Evolutionary conservation across 2,113 vertebrate species (phyloP), one percentile per base, ranked within the genome.

Genomic region (Mastomys natalensis): DNA sequence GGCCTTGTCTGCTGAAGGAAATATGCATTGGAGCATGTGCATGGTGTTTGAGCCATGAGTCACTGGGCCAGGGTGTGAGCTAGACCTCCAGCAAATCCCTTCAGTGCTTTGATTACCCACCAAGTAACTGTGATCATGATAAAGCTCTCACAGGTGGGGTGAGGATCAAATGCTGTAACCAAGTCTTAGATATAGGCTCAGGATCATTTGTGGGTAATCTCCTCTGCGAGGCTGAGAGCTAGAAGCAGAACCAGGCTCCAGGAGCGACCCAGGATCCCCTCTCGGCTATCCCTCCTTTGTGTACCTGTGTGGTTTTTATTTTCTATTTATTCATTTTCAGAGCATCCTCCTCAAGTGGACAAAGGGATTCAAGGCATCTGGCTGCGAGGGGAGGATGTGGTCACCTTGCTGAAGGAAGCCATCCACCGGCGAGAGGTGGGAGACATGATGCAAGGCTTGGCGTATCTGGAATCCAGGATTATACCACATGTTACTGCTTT

Each of bases 291-390:
- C 11, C 87, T 2, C 58, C 43, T 16, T 5, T 45, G 34, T 48
- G 48, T 43, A 1, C 17, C 1, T 4, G 1, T 95, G 55, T 78
- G 43, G 19, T 64, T 45, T 45, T 43, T 43, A 31, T 62, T 84
- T 68, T 29, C 66, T 29, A 5, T 17, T 60, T 40, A 40, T 16
- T 82, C 9, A 29, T 31, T 84, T 86, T 97, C 90, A 99, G 99
- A 99, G 99, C 3, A 99, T 99, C 88, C 98, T 99, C 43, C 98
- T 99, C 94, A 99, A 99, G 93, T 99, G 99, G 99, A 99, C 99
- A 0, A 99, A 99, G 94, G 99, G 99, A 10, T 99, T 99, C 98
- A 99, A 99, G 97, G 99, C 99, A 0, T 99, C 99, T 0, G 99
- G 99, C 81, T 99, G 99, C 0, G 99, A 99, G 94, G 99, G 99